Evolutionary conservation across 2,113 vertebrate genomes (phyloP).

Genomic region (Limanda limanda): DNA sequence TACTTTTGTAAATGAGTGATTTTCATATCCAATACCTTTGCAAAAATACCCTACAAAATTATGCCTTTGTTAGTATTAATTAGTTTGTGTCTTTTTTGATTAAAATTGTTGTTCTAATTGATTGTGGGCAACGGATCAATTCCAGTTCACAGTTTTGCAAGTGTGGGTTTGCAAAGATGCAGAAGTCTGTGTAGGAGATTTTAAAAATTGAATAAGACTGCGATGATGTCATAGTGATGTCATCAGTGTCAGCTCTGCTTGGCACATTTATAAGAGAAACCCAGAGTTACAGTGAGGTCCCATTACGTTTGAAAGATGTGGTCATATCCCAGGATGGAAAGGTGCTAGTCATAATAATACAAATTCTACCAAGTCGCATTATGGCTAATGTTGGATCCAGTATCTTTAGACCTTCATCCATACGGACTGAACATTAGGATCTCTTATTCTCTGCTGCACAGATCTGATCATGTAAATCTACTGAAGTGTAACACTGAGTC

Average conservation of each 20-base stretch:
- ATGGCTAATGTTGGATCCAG: not conserved
- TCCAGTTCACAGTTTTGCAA: no score
- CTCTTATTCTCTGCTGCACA: slow-evolving; percentile 5
- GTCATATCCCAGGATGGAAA: not conserved
- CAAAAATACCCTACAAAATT: no score
- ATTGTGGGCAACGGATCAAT: no score
- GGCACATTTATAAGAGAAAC: not conserved
- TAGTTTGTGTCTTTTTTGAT: no score
- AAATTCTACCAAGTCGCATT: not conserved
- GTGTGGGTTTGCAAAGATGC: no score
- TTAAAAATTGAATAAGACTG: no score
- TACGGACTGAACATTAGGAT: not conserved
- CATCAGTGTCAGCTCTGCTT: not conserved
- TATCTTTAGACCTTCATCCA: slow-evolving; percentile 3
- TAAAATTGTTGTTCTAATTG: no score
- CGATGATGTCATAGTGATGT: not conserved
- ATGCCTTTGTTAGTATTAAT: no score
- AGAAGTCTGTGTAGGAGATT: no score
- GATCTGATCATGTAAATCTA: not conserved
- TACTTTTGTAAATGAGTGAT: no score
- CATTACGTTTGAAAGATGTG: not conserved
- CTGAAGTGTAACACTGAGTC: not conserved
- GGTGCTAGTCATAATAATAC: not conserved
- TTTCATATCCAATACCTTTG: no score
- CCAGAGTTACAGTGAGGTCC: not conserved